phyloP scores from a whole-genome alignment of 1,140 invertebrate species.

The Camponotus pennsylvanicus region DNA sequence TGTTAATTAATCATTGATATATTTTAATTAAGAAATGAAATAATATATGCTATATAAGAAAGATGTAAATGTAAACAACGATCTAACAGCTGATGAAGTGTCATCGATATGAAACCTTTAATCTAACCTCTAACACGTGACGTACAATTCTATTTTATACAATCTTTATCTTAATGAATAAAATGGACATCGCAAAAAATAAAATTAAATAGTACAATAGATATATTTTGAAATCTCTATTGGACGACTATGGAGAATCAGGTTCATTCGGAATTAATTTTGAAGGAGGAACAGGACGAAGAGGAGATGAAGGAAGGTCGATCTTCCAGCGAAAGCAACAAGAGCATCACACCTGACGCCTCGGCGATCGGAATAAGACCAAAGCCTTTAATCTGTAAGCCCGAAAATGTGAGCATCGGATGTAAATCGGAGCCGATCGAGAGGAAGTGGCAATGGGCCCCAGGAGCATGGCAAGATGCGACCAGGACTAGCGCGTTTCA shows the following conservation, averaged over 20 bases:
- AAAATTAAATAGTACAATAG: background rate
- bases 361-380: conserved; percentile 84
- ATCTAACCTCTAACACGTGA: conserved; percentile 17
- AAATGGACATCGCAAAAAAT: background rate
- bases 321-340: conserved; percentile 58
- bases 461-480: conserved; percentile 86
- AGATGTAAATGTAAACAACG: background rate
- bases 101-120: background rate
- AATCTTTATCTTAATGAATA: background rate
- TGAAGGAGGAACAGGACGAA: conserved; percentile 76
- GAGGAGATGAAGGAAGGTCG: conserved; percentile 54
- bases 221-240: background rate
- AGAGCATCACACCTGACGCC: conserved; percentile 49
- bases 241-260: conserved; percentile 65
- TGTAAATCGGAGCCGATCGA: conserved; percentile 84
- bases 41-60: background rate
- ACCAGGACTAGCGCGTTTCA: conserved; percentile 88
- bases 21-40: too few relatives aligned
- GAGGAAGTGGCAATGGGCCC: conserved; percentile 85
- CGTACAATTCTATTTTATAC: background rate
- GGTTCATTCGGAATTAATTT: conserved; percentile 71
- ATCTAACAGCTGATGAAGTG: background rate
- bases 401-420: conserved; percentile 81
- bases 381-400: conserved; percentile 83
- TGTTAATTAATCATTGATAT: too few relatives aligned